Evolutionary conservation across 2,113 vertebrate genomes (phyloP).

Genomic region (Pteropus alecto): DNA sequence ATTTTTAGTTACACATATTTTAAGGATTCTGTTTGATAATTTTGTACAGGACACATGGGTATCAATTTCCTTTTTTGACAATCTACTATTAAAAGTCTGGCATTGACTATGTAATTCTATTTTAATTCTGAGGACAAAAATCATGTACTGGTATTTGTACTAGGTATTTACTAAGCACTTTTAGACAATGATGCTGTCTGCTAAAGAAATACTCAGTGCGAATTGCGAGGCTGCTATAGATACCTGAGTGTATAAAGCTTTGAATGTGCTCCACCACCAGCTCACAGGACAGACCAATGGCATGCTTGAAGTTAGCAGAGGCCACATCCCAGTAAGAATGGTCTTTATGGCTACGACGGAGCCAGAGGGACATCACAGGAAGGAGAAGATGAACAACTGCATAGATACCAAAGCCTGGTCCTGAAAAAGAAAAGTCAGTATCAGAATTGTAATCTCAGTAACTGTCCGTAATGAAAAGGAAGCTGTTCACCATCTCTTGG

Average conservation of each 20-base stretch:
- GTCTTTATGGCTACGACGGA: slow-evolving; percentile 94
- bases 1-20: background rate
- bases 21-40: background rate
- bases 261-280: slow-evolving; percentile 97
- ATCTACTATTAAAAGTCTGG: background rate
- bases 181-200: background rate
- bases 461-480: background rate
- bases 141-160: background rate
- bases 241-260: slow-evolving; percentile 94
- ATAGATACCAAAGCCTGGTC: slow-evolving; percentile 97
- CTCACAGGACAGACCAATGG: slow-evolving; percentile 96
- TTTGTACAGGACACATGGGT: background rate
- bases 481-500: background rate
- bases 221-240: background rate
- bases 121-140: background rate
- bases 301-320: slow-evolving; percentile 97
- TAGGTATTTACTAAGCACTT: background rate
- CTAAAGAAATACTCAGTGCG: background rate
- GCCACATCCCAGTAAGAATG: slow-evolving; percentile 96
- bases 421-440: slow-evolving; percentile 76
- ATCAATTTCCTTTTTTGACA: background rate
- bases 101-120: background rate
- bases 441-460: background rate
- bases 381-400: slow-evolving; percentile 96
- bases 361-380: slow-evolving; percentile 97